These are phyloP conservation scores for Zaprionus taronus DNA, from an alignment of 1,140 invertebrate genomes.

Conservation along the genomic window DNA sequence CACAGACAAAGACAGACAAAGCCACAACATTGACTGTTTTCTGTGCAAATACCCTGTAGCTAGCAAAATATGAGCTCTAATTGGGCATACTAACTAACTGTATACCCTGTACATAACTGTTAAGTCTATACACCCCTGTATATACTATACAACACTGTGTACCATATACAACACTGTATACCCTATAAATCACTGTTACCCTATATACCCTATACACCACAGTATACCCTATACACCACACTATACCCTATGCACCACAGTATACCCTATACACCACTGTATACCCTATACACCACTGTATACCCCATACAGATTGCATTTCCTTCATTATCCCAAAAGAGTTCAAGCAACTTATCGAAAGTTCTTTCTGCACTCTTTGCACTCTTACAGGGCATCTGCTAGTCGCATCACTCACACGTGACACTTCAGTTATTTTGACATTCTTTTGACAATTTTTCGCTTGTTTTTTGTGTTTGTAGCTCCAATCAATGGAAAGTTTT, in stretches of 20 bases:
- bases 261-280: too few relatives aligned
- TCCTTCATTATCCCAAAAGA: too few relatives aligned
- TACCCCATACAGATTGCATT: neutral
- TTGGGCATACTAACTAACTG: too few relatives aligned
- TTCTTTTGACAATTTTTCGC: constrained; percentile 30
- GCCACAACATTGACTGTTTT: constrained; percentile 7
- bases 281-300: too few relatives aligned
- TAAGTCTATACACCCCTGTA: too few relatives aligned
- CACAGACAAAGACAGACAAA: constrained; percentile 1
- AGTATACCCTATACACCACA: neutral
- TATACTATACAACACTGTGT: too few relatives aligned
- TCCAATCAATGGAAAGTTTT: constrained; percentile 70
- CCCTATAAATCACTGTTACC: too few relatives aligned
- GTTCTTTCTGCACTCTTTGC: neutral
- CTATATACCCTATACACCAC: too few relatives aligned
- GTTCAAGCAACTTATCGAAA: neutral
- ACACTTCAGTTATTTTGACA: neutral
- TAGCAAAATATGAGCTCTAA: neutral
- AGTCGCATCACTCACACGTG: neutral
- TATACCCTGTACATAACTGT: too few relatives aligned
- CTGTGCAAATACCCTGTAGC: neutral
- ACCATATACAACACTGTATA: neutral
- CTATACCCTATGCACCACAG: too few relatives aligned
- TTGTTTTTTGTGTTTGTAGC: constrained; percentile 19
- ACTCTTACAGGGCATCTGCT: neutral